Percentiles rank a stretch among this genome's conserved stretches.
phyloP scores from a whole-genome alignment of 2,797 vertebrate species.

The Gymnodraco acuticeps region DNA sequence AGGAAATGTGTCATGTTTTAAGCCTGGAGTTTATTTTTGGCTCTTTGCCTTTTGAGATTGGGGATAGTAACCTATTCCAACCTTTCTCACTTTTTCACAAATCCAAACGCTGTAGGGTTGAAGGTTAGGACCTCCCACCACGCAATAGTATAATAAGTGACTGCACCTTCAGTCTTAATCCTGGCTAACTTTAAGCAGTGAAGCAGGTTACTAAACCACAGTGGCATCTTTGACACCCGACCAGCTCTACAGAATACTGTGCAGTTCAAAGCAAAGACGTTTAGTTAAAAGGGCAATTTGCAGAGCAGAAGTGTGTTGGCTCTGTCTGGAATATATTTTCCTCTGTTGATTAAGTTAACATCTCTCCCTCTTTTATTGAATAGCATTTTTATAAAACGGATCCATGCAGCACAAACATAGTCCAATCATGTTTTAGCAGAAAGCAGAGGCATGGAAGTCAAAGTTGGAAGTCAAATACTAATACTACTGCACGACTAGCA shows the following conservation, averaged over 20 bases:
- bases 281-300: not conserved
- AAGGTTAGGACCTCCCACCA: not conserved
- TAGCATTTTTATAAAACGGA: not conserved
- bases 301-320: not conserved
- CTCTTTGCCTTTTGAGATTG: not conserved
- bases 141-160: not conserved
- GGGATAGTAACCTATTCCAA: not conserved
- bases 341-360: not conserved
- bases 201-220: not conserved
- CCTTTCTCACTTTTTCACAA: too few relatives aligned
- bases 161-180: not conserved
- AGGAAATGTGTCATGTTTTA: not conserved
- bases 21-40: not conserved
- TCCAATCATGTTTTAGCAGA: constrained; percentile 17
- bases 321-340: constrained; percentile 1
- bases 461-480: too few relatives aligned
- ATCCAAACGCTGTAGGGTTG: not conserved
- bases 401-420: not conserved
- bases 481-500: not conserved
- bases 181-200: not conserved
- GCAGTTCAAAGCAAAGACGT: not conserved
- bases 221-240: not conserved
- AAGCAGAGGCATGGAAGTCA: constrained; percentile 28
- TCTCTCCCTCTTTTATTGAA: not conserved
- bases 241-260: not conserved